A percentile compares a stretch with the other conserved stretches of the same genome.
phyloP scores from a whole-genome alignment of 2,888 invertebrate species.

The Temnothorax rugatulus region DNA sequence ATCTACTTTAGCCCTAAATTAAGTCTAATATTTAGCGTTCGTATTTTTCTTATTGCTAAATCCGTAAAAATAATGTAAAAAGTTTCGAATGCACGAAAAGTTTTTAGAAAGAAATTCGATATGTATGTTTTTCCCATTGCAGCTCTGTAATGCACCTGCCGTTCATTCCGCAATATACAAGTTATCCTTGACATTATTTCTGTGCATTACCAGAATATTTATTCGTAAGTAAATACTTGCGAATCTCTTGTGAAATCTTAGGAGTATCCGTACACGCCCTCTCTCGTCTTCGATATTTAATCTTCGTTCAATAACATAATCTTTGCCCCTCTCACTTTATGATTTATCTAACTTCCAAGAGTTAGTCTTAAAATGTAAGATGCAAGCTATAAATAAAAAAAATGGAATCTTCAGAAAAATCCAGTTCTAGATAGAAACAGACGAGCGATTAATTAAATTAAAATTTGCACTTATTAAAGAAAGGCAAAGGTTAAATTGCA shows the following conservation, averaged over 20 bases:
- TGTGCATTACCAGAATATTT: conserved; percentile 76
- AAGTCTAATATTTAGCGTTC: neutral
- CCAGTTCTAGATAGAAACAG: neutral
- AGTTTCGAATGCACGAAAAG: conserved; percentile 18
- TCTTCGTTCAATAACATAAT: conserved; percentile 13
- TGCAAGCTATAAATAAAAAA: neutral
- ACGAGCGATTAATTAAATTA: neutral
- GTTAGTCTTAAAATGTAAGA: neutral
- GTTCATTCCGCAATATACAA: conserved; percentile 74
- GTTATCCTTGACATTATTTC: conserved; percentile 84
- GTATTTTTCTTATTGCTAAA: neutral
- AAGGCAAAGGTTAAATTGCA: neutral
- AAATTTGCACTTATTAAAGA: conserved; percentile 4
- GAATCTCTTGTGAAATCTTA: conserved; percentile 77
- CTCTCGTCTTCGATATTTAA: conserved; percentile 13
- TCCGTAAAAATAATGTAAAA: neutral
- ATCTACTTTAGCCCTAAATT: neutral
- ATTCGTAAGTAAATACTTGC: conserved; percentile 74
- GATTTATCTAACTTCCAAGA: neutral
- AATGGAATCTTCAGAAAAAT: neutral
- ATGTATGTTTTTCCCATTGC: conserved; percentile 21
- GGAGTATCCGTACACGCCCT: conserved; percentile 30
- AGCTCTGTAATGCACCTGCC: conserved; percentile 71
- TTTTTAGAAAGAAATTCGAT: neutral
- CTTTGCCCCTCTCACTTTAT: neutral